Percentiles rank a stretch among this genome's conserved stretches.
These are phyloP conservation scores for Amphiprion percula DNA, from an alignment of 2,113 vertebrate genomes.

Conservation along the genomic window DNA sequence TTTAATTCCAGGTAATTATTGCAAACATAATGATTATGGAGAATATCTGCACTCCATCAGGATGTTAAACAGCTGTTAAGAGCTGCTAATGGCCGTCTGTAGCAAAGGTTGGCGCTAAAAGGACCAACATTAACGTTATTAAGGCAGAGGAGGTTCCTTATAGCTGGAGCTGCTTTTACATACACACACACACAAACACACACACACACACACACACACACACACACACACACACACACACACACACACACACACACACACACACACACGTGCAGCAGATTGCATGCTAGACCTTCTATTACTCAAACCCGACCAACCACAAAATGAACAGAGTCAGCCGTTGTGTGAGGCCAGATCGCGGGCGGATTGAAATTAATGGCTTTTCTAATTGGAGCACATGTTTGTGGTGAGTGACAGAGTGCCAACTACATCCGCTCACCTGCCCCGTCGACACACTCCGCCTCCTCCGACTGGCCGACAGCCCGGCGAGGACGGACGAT, in stretches of 20 bases:
- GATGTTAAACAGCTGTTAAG: conserved; percentile 44
- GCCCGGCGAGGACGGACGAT: conserved; percentile 22
- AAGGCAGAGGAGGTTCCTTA: conserved; percentile 31
- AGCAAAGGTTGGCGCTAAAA: conserved; percentile 56
- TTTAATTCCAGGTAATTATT: conserved; percentile 29
- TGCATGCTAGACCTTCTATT: conserved; percentile 68
- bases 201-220: conserved; percentile 23
- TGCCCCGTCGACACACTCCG: conserved; percentile 9
- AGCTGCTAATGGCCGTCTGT: conserved; percentile 40
- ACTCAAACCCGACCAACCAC: conserved; percentile 75
- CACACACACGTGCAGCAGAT: conserved; percentile 41
- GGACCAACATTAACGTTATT: conserved; percentile 49
- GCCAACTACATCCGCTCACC: conserved; percentile 58
- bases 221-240: conserved; percentile 12
- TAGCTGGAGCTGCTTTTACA: conserved; percentile 23
- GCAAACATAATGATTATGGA: conserved; percentile 21
- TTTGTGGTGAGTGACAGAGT: conserved; percentile 72
- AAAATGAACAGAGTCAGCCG: conserved; percentile 76
- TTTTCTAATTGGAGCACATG: conserved; percentile 79
- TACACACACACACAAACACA: conserved; percentile 45
- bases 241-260: conserved; percentile 32
- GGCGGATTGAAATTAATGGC: conserved; percentile 73
- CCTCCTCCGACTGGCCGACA: conserved; percentile 46
- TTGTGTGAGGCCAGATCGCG: conserved; percentile 43
- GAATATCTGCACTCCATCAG: conserved; percentile 6